Evolutionary conservation across 2,113 vertebrate species (phyloP).

Genomic region (Glaucomys volans): DNA sequence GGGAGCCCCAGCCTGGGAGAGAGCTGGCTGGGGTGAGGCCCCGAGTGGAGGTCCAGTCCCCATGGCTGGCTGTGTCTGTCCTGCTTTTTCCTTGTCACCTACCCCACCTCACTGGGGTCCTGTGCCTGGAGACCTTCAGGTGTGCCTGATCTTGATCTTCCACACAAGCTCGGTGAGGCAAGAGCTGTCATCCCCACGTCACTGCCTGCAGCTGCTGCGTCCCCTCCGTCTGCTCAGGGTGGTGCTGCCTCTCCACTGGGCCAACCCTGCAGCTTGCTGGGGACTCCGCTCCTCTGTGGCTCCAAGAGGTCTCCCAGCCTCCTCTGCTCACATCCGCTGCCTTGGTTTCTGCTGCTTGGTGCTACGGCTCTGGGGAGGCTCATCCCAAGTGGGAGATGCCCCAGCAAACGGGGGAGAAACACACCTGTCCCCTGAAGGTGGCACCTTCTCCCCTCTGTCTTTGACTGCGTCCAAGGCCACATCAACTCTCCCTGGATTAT

Average conservation of each 20-base stretch:
- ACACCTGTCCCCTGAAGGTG: background rate
- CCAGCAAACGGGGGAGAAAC: background rate
- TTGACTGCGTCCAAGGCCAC: background rate
- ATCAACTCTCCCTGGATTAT: background rate
- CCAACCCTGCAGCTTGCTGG: accelerated
- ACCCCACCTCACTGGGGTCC: background rate
- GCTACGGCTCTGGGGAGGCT: background rate
- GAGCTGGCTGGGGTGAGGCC: no score
- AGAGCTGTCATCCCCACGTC: background rate
- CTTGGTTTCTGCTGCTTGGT: background rate
- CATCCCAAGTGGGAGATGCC: background rate
- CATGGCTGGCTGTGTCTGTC: no score
- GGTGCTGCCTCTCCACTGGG: accelerated
- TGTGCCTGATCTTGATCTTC: no score
- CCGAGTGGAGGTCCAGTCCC: no score
- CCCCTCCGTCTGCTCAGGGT: background rate
- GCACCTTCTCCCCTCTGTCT: background rate
- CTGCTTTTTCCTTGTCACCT: no score
- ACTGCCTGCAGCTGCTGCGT: background rate
- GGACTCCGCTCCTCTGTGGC: background rate
- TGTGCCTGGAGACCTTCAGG: background rate
- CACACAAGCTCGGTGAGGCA: accelerated
- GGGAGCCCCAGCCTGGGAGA: no score
- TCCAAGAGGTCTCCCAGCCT: background rate
- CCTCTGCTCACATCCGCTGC: background rate